Evolutionary conservation across 2,797 vertebrate species (phyloP), one percentile per base, ranked within the genome.

Genomic region (Oreortyx pictus): DNA sequence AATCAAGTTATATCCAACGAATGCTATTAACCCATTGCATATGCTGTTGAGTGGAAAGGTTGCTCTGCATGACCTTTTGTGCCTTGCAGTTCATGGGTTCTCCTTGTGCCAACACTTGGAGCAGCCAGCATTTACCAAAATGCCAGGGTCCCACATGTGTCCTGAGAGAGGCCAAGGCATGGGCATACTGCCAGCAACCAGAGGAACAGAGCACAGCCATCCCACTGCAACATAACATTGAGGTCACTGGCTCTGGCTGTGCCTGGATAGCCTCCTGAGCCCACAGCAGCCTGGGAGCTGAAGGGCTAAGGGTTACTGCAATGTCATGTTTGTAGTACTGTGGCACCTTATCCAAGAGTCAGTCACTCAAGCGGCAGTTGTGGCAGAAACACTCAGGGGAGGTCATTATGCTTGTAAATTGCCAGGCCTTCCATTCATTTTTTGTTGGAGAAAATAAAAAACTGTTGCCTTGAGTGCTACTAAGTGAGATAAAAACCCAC

Each of bases 141-240:
- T 81, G 71, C 72, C 93, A 85, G 59, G 41, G 41, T 85, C 65
- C 71, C 66, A 33, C 4, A 90, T 46, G 54, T 47, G 59, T 8
- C 22, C 41, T 18, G 43, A 31, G n/a, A 46, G 50, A 14, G 24
- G 20, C 41, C 54, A 17, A 12, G 8, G 8, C 41, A 27, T 7
- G 5, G 31, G 41, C 49, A 29, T 27, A 8, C 20, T 64, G 39
- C 39, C 61, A 64, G 61, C 39, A 64, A 43, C 39, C 6, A 7
- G 39, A 64, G 61, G 19, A 64, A 39, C 14, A 20, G 4, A 65
- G 68, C 59, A 65, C 49, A 80, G 33, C 29, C 88, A 57, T 72
- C 56, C 35, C 39, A 9, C 22, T 0, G 1, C 47, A 2, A 0
- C 1, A 0, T n/a, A 41, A 25, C 29, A 57, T 64, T 5, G 5